Evolutionary conservation across 2,888 invertebrate species (phyloP).

Genomic region (Leucoma salicis): DNA sequence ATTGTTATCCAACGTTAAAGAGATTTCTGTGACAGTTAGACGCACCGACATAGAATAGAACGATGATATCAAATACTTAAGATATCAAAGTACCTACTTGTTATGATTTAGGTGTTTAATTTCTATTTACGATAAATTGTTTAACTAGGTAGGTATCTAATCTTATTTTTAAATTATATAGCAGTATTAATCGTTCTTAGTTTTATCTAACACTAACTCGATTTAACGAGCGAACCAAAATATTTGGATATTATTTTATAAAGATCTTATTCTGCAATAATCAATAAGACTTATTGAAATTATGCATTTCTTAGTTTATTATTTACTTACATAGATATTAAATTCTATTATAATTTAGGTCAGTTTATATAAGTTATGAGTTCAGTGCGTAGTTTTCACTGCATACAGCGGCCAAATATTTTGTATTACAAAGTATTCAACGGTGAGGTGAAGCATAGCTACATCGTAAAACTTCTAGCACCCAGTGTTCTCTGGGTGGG

Average conservation of each 20-base stretch:
- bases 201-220: conserved; percentile 14
- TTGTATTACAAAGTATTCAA: conserved; percentile 34
- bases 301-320: conserved; percentile 30
- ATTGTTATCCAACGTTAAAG: no score
- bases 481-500: conserved; percentile 13
- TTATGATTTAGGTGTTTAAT: no score
- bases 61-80: no score
- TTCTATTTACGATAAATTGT: no score
- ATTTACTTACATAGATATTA: conserved; percentile 1
- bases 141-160: no score
- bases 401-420: conserved; percentile 72
- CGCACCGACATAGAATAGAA: no score
- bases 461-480: conserved; percentile 15
- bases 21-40: no score
- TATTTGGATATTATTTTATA: conserved; percentile 9
- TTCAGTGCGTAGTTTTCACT: conserved; percentile 28
- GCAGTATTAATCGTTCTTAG: conserved; percentile 31
- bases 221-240: conserved; percentile 22
- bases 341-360: neutral
- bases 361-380: conserved; percentile 3
- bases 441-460: conserved; percentile 8
- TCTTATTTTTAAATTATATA: no score
- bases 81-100: no score
- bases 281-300: conserved; percentile 8
- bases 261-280: neutral